A percentile compares a stretch with the other conserved stretches of the same genome.
Conservation (phyloP, 2,113 vertebrate genomes). For the Meriones unguiculatus region DNA sequence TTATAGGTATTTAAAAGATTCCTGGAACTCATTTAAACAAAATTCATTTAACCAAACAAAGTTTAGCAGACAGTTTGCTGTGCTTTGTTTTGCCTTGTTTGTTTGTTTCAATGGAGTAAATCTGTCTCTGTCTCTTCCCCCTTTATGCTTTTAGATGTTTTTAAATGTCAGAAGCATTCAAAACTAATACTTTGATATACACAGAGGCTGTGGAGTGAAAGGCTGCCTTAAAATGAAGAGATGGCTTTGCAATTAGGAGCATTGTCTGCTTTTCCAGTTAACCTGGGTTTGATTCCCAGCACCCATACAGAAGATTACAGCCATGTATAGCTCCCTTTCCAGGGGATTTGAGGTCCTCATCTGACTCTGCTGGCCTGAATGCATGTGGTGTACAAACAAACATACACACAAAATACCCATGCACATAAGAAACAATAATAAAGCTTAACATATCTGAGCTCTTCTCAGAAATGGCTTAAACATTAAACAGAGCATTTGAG, state of each 20-base stretch:
- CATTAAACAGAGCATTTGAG: not conserved
- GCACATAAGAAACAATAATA: not conserved
- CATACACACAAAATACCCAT: not conserved
- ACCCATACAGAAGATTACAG: not conserved
- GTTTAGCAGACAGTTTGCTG: not conserved
- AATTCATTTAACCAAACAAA: conserved; percentile 52
- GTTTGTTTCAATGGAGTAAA: not conserved
- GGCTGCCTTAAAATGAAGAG: not conserved
- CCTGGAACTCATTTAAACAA: conserved; percentile 59
- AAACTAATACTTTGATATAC: not conserved
- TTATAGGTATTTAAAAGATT: not conserved
- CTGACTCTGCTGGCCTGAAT: too few species aligned
- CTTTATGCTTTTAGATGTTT: conserved; percentile 19
- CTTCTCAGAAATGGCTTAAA: not conserved
- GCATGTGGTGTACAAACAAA: not conserved
- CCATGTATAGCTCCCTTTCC: not conserved
- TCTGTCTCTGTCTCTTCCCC: conserved; percentile 2
- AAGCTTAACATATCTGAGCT: not conserved
- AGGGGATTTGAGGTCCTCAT: not conserved
- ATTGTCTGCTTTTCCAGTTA: not conserved
- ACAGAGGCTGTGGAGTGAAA: not conserved
- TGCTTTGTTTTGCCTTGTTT: not conserved
- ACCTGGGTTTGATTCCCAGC: not conserved
- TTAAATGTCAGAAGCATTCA: conserved; percentile 38
- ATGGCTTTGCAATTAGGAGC: not conserved